A percentile compares a stretch with the other conserved stretches of the same genome.
These are phyloP conservation scores for Bambusicola thoracicus DNA, from an alignment of 2,113 vertebrate genomes.

Conservation along the genomic window DNA sequence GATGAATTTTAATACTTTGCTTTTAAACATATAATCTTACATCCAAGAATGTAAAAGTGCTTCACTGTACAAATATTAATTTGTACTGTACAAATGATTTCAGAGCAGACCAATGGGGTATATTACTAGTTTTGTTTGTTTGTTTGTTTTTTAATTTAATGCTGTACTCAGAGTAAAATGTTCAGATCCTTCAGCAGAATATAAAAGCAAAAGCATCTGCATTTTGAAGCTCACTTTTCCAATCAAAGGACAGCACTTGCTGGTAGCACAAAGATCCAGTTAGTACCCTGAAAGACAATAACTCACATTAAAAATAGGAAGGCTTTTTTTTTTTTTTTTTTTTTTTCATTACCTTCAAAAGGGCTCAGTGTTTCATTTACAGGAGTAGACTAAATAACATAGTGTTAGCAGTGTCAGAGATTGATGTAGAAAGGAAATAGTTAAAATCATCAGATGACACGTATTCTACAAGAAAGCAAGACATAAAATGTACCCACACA, in stretches of 20 bases:
- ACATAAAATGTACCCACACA: not conserved
- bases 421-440: not conserved
- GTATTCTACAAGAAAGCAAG: not conserved
- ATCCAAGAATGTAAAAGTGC: not conserved
- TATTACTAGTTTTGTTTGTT: not conserved
- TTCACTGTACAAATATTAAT: slow-evolving; percentile 38
- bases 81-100: not conserved
- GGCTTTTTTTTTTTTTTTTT: not conserved
- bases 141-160: not conserved
- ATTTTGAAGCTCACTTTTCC: not conserved
- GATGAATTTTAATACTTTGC: slow-evolving; percentile 20
- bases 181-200: not conserved
- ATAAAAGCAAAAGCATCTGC: not conserved
- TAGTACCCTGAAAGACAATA: not conserved
- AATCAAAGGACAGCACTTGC: not conserved
- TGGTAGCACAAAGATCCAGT: not conserved
- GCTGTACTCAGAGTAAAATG: not conserved
- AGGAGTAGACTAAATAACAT: not conserved
- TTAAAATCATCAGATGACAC: not conserved
- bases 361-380: not conserved
- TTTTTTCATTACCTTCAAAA: slow-evolving; percentile 8
- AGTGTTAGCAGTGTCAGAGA: not conserved
- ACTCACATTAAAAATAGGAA: slow-evolving; percentile 15
- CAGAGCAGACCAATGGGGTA: not conserved
- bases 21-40: slow-evolving; percentile 31